phyloP scores from a whole-genome alignment of 2,888 invertebrate species.

The Portevinia maculata region DNA sequence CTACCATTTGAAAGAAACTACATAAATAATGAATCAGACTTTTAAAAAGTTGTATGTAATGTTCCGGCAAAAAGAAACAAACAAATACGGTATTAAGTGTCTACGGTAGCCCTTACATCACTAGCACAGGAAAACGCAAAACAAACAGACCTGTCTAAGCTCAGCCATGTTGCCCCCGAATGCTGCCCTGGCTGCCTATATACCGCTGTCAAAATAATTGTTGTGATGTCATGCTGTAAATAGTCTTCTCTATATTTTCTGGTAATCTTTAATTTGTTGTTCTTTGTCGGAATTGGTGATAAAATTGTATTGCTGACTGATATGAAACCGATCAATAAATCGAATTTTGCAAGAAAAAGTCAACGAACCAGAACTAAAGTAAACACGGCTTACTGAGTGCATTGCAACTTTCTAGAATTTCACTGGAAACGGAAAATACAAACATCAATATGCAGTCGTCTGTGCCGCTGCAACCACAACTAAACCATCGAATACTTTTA shows the following conservation, averaged over 20 bases:
- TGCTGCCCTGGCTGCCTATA: too few relatives aligned
- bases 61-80: too few relatives aligned
- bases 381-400: conserved; percentile 13
- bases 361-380: not conserved
- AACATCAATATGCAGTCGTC: conserved; percentile 57
- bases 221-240: conserved; percentile 55
- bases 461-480: conserved; percentile 53
- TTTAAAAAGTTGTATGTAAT: too few relatives aligned
- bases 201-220: conserved; percentile 42
- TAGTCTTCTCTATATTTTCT: not conserved
- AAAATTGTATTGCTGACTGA: conserved; percentile 20
- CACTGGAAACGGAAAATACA: conserved; percentile 4
- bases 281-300: conserved; percentile 21
- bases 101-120: not conserved
- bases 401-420: conserved; percentile 29
- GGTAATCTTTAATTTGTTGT: not conserved
- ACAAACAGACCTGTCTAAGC: conserved; percentile 51
- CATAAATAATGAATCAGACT: too few relatives aligned
- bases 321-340: conserved; percentile 21
- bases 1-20: too few relatives aligned
- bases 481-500: conserved; percentile 68
- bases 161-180: conserved; percentile 17
- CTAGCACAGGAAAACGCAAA: not conserved
- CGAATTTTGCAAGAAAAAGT: not conserved
- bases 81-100: too few relatives aligned